Conservation (phyloP, 2,113 vertebrate genomes). For the Aleadryas rufinucha region DNA sequence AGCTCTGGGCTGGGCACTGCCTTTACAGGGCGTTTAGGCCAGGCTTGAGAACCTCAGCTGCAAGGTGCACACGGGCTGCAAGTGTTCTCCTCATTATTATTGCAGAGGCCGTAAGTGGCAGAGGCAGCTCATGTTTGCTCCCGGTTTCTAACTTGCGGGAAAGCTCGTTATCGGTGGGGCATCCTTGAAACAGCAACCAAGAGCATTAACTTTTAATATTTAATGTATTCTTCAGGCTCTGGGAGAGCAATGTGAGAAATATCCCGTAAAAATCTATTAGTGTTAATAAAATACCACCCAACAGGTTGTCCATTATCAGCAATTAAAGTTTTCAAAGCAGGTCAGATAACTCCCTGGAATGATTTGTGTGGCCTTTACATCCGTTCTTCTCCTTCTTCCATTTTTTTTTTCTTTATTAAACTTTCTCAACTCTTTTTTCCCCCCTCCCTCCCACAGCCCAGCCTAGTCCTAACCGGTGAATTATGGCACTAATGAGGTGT, state of each 20-base stretch:
- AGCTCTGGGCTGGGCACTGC: background rate
- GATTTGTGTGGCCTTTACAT: constrained; percentile 24
- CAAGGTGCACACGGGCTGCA: background rate
- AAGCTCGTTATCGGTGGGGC: constrained; percentile 64
- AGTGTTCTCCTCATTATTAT: constrained; percentile 49
- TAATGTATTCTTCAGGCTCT: constrained; percentile 71
- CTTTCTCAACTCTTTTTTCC: constrained; percentile 26
- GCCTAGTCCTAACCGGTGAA: constrained; percentile 33
- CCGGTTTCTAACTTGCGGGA: constrained; percentile 67
- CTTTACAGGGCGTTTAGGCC: background rate
- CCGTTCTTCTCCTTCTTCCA: constrained; percentile 11
- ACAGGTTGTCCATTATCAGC: constrained; percentile 70
- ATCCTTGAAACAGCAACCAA: constrained; percentile 68
- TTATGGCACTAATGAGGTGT: constrained; percentile 59
- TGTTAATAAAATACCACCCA: constrained; percentile 75
- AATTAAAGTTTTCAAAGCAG: constrained; percentile 69
- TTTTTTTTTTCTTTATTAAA: constrained; percentile 44
- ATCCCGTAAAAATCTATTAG: constrained; percentile 74
- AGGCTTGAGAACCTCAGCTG: background rate
- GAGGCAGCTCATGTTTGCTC: constrained; percentile 23
- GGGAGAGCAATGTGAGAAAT: constrained; percentile 72
- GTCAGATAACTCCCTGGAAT: constrained; percentile 44
- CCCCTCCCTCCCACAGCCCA: background rate
- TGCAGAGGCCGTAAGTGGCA: constrained; percentile 54
- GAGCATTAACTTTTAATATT: constrained; percentile 73